Percentiles rank a stretch among this genome's conserved stretches.
phyloP scores from a whole-genome alignment of 2,797 vertebrate genomes.

The Cynopterus sphinx region DNA sequence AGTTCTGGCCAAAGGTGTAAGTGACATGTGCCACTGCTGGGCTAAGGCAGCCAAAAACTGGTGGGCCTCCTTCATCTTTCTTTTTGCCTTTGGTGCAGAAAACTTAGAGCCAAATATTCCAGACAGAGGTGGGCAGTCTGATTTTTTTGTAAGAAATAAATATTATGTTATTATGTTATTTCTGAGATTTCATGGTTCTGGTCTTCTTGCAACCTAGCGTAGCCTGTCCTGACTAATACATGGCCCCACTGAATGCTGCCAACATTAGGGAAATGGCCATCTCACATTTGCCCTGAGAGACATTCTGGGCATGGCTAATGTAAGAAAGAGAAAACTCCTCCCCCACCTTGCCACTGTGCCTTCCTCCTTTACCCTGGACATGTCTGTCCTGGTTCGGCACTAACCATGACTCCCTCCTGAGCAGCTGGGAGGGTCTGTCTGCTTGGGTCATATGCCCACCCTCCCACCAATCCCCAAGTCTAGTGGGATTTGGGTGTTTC shows the following conservation, averaged over 20 bases:
- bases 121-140: background rate
- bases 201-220: background rate
- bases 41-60: background rate
- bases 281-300: background rate
- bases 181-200: background rate
- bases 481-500: background rate
- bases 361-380: background rate
- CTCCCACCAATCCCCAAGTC: background rate
- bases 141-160: background rate
- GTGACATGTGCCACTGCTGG: background rate
- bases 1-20: background rate
- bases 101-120: background rate
- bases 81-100: background rate
- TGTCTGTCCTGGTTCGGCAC: background rate
- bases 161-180: background rate
- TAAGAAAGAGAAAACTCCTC: background rate
- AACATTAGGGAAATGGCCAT: background rate
- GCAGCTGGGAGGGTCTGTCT: too few relatives aligned
- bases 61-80: background rate
- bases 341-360: background rate
- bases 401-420: background rate
- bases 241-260: background rate
- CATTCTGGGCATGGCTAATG: background rate
- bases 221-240: background rate
- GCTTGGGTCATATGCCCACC: background rate